Percentiles rank a stretch among this genome's conserved stretches.
These are phyloP conservation scores for Cardinalis cardinalis DNA, from an alignment of 2,113 vertebrate species.

Conservation along the genomic window DNA sequence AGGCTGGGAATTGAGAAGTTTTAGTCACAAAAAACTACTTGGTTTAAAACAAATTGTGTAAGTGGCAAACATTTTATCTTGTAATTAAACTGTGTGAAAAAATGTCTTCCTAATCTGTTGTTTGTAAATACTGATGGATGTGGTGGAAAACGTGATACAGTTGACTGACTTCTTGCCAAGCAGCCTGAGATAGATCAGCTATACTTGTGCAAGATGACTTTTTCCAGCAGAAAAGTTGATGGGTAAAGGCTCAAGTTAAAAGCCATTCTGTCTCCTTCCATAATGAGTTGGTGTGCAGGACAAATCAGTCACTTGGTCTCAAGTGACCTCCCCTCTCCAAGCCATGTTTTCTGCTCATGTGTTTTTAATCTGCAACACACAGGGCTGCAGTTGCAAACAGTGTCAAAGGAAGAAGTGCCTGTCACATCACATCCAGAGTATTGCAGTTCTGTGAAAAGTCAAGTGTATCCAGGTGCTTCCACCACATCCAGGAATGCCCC, in stretches of 20 bases:
- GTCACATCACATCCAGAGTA: neutral
- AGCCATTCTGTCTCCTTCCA: neutral
- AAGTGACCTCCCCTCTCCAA: neutral
- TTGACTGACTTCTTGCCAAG: neutral
- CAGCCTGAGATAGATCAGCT: neutral
- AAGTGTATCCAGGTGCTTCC: conserved; percentile 36
- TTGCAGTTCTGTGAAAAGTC: neutral
- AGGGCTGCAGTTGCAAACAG: neutral
- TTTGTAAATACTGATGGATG: conserved; percentile 50
- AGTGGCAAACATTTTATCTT: neutral
- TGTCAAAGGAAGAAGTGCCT: neutral
- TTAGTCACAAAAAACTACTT: neutral
- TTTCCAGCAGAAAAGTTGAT: neutral
- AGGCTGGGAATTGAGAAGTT: neutral
- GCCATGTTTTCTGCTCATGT: neutral
- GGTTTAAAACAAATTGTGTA: neutral
- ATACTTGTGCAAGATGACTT: neutral
- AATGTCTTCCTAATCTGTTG: conserved; percentile 21
- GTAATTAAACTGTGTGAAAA: conserved; percentile 12
- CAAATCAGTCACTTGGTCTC: neutral
- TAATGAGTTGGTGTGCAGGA: neutral
- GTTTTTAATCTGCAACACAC: neutral
- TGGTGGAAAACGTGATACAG: conserved; percentile 50
- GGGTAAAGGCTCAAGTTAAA: neutral
- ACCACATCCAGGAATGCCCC: conserved; percentile 47